Evolutionary conservation across 2,888 invertebrate genomes (phyloP).

Genomic region (Lithophane ornitopus): DNA sequence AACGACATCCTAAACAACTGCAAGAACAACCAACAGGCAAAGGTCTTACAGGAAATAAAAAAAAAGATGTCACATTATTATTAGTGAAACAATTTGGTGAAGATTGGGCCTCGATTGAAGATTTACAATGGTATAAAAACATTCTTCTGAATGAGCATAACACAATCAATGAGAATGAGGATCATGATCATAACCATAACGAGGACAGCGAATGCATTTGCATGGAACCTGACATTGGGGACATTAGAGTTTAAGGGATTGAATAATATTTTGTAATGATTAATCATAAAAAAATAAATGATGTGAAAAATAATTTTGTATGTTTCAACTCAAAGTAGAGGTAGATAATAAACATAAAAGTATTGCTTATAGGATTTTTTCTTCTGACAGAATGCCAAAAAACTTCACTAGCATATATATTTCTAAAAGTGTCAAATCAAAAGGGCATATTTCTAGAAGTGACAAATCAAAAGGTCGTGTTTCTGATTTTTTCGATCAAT

Average conservation of each 20-base stretch:
- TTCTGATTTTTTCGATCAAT: constrained; percentile 15
- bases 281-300: constrained; percentile 20
- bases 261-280: constrained; percentile 19
- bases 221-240: constrained; percentile 32
- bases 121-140: constrained; percentile 42
- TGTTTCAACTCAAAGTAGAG: constrained; percentile 22
- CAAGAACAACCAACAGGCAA: constrained; percentile 29
- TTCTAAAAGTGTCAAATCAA: not conserved
- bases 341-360: constrained; percentile 24
- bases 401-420: constrained; percentile 11
- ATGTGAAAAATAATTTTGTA: constrained; percentile 27
- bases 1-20: constrained; percentile 27
- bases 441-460: not conserved
- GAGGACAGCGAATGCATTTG: constrained; percentile 37
- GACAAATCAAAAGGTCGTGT: not conserved
- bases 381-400: constrained; percentile 10
- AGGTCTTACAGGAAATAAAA: constrained; percentile 26
- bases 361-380: constrained; percentile 21
- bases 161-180: constrained; percentile 29
- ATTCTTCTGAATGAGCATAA: constrained; percentile 37
- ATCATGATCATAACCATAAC: constrained; percentile 35
- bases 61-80: constrained; percentile 29
- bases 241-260: constrained; percentile 26
- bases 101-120: constrained; percentile 34
- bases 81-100: constrained; percentile 36